Percentiles rank a stretch among this genome's conserved stretches.
Conservation (phyloP, 2,888 invertebrate genomes). For the Elegia similella region DNA sequence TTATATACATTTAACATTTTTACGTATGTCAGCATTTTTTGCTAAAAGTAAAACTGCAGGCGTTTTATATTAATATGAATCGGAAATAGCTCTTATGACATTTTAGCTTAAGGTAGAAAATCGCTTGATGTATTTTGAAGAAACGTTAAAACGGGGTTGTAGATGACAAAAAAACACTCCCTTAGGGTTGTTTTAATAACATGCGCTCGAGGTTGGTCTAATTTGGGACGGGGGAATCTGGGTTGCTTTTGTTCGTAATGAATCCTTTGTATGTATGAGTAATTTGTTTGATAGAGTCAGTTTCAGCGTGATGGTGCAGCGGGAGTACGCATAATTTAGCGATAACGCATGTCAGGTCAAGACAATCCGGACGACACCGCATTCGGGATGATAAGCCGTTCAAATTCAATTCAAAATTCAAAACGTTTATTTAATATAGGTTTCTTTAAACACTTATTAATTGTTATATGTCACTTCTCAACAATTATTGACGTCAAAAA, state of each 20-base stretch:
- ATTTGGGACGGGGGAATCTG: neutral
- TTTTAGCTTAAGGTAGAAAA: neutral
- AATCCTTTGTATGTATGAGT: neutral
- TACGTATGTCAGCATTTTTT: conserved; percentile 4
- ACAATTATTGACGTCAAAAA: too few relatives aligned
- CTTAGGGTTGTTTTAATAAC: conserved; percentile 5
- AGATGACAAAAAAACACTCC: neutral
- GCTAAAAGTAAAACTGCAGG: conserved; percentile 19
- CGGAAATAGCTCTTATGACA: neutral
- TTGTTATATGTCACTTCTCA: too few relatives aligned
- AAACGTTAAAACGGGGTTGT: neutral
- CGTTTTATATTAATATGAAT: conserved; percentile 2
- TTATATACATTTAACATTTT: neutral
- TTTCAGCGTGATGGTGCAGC: too few relatives aligned
- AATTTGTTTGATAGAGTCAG: too few relatives aligned
- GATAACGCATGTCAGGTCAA: too few relatives aligned
- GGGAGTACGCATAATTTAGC: too few relatives aligned
- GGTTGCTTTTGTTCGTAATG: neutral
- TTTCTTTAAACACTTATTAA: too few relatives aligned
- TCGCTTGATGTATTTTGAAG: too few relatives aligned
- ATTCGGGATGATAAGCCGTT: too few relatives aligned
- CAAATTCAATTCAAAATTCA: too few relatives aligned
- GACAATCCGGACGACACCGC: too few relatives aligned
- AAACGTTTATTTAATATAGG: too few relatives aligned
- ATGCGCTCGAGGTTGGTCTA: neutral